Conservation (phyloP, 2,113 vertebrate species). For the Zootoca vivipara region DNA sequence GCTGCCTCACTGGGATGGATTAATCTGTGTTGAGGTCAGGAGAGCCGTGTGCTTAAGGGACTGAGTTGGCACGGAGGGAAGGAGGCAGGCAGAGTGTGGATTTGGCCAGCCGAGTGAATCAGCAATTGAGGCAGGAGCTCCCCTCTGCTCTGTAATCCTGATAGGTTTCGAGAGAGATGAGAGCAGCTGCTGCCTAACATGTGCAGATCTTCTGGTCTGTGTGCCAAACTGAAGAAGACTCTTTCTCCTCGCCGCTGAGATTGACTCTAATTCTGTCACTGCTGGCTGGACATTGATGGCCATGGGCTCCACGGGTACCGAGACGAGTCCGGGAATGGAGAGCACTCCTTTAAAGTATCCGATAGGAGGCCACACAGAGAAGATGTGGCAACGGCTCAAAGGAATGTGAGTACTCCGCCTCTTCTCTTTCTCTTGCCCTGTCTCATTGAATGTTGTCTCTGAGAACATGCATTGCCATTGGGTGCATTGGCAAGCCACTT, state of each 20-base stretch:
- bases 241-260: slow-evolving; percentile 66
- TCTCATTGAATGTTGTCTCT: slow-evolving; percentile 48
- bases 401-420: slow-evolving; percentile 82
- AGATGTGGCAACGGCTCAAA: slow-evolving; percentile 86
- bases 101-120: slow-evolving; percentile 71
- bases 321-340: slow-evolving; percentile 74
- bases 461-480: slow-evolving; percentile 25
- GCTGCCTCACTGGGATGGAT: slow-evolving; percentile 66
- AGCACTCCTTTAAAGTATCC: slow-evolving; percentile 76
- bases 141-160: slow-evolving; percentile 67
- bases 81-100: slow-evolving; percentile 36
- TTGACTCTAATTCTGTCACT: slow-evolving; percentile 74
- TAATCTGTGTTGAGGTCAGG: slow-evolving; percentile 74
- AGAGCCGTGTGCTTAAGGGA: slow-evolving; percentile 64
- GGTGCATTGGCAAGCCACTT: slow-evolving; percentile 25
- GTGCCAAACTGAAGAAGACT: slow-evolving; percentile 72
- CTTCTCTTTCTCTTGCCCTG: slow-evolving; percentile 52
- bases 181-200: slow-evolving; percentile 64
- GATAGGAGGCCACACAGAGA: slow-evolving; percentile 80
- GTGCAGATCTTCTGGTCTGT: slow-evolving; percentile 59
- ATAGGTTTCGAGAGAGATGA: slow-evolving; percentile 60
- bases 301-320: slow-evolving; percentile 79
- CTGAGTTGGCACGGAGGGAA: slow-evolving; percentile 34
- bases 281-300: slow-evolving; percentile 70
- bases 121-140: slow-evolving; percentile 64